Base-by-base conservation (phyloP, 2,113 vertebrate species). In the Eulemur macaco region DNA sequence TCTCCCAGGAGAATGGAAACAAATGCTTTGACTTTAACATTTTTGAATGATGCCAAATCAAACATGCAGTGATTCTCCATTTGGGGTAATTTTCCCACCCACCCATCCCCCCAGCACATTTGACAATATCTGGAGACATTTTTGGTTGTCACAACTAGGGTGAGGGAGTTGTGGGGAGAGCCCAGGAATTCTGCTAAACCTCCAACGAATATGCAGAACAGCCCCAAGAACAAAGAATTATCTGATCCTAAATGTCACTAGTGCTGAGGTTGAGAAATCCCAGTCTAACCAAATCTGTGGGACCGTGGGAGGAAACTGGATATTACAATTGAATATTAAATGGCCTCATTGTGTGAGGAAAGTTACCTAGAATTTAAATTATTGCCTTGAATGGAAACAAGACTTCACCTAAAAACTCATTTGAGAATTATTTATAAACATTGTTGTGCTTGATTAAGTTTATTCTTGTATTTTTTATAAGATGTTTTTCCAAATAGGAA, bases 401-500 rank as follows among this genome's bases (percentile, higher is more conserved):
- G 52, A 81, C 47, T 73, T 94, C n/a, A 84, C 87, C 81, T 6
- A 52, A 60, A 42, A 91, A 82, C 17, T 82, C 42, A 77, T 20
- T 95, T 31, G 83, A 54, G 85, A 97, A 94, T 92, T 71, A 11
- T 77, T 88, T 94, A 87, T 92, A 77, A 82, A 47, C 37, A 47
- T 54, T 84, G 71, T 78, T 39, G n/a, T 92, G 52, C 81, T 95
- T 39, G 39, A 39, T 39, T 92, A 25, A 8, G 91, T 98, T 97
- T 50, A 10, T 1, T 94, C 95, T 89, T n/a, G 1, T 45, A 45
- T 71, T 76, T 76, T 31, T 80, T 12, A 69, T 56, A 23, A 88
- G 71, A 6, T 20, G n/a, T 77, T 89, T 87, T 77, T 78, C 47
- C 50, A 91, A 91, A 87, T 88, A 94, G 29, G 73, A 96, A 98